Base-by-base conservation (phyloP, 30 jellyfish, hydroid and myxozoan genomes). In the Aurelia sp. region DNA sequence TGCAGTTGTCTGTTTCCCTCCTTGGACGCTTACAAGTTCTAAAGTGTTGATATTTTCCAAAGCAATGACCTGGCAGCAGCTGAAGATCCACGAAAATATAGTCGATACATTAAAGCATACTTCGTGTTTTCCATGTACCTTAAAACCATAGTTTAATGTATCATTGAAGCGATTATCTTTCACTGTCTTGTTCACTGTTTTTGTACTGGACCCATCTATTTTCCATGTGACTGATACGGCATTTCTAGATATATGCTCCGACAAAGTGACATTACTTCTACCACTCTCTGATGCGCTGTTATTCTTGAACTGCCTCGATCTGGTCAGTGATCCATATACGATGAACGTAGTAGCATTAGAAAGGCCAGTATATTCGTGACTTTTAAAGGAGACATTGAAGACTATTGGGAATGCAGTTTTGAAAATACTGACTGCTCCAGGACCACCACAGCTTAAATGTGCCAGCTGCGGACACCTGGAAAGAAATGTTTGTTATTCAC, bases 401-500 rank as follows among this genome's bases (percentile, higher is more conserved):
- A 81, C 48, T 2, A 67, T 65, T 8, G 64, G 75, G 27, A 67
- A 82, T 20, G 41, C 31, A 19, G 84, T 58, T 17, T 40, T 67
- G 67, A 47, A 81, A 13, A 81, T 67, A 21, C 76, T 81, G 83
- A 81, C 68, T 10, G 40, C 20, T 51, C 41, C n/a, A 7, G 31
- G 67, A n/a, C 91, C 91, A 13, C 84, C 91, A 69, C 91, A 81
- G 40, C 58, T 67, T 58, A 81, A 24, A 44, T 68, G 75, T 30
- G 91, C n/a, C 47, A 63, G 63, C 22, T 68, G 16, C 22, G 76
- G 22, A 51, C 91, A 81, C 35, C 91, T 30, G 19, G 52, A 66
- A n/a, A 67, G 35, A 27, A 80, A 19, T 21, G 11, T 22, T 18
- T 2, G 35, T 27, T 4, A 4, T 40, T 40, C 51, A 40, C 3